These are phyloP conservation scores for Diarsia dahlii DNA, from an alignment of 2,888 invertebrate genomes.

Conservation along the genomic window DNA sequence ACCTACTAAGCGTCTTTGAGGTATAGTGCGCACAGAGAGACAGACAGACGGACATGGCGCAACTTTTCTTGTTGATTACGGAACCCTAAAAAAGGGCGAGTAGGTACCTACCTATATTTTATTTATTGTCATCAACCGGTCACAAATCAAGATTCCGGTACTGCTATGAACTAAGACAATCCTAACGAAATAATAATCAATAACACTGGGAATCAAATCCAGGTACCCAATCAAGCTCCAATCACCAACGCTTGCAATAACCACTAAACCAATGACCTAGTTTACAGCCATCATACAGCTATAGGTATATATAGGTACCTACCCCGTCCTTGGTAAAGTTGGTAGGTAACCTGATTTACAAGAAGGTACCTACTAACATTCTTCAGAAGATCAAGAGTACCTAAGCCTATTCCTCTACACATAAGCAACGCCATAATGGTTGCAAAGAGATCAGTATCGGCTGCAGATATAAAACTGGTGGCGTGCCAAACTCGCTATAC, in stretches of 20 bases:
- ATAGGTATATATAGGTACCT: neutral
- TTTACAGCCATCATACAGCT: neutral
- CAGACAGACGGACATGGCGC: no score
- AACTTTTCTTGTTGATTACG: neutral
- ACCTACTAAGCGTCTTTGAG: no score
- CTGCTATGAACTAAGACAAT: neutral
- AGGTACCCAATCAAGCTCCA: neutral
- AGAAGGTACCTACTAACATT: neutral
- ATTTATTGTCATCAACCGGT: neutral
- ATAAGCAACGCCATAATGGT: neutral
- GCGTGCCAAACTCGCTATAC: conserved; percentile 42
- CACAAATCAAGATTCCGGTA: neutral
- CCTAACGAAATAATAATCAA: neutral
- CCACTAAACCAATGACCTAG: neutral
- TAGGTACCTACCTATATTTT: no score
- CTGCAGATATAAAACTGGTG: conserved; percentile 54
- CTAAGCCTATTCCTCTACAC: neutral
- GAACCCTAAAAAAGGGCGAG: neutral
- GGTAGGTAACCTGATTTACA: neutral
- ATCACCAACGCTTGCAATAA: neutral
- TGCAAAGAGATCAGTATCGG: conserved; percentile 24
- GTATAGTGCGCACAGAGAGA: no score
- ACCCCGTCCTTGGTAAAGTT: neutral
- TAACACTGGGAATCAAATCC: neutral
- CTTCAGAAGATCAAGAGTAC: neutral